Conservation (phyloP, 2,888 invertebrate species). For the Pherbina coryleti region DNA sequence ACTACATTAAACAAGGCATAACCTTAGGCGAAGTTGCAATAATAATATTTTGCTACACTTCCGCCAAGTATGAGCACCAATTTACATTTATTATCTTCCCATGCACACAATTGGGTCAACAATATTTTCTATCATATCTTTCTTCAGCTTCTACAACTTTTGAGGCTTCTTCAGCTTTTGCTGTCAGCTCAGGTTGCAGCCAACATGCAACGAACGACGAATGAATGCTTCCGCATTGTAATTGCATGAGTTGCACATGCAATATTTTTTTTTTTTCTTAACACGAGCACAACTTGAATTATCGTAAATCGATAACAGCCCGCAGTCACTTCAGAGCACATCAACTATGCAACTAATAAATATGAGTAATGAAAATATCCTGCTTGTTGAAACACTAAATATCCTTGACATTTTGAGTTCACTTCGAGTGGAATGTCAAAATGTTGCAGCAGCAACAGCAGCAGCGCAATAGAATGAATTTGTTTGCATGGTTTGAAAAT, state of each 20-base stretch:
- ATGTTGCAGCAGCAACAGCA: neutral
- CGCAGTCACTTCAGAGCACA: no score
- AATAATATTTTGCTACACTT: neutral
- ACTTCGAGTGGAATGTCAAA: neutral
- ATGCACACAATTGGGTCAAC: neutral
- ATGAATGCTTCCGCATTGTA: neutral
- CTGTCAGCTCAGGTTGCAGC: neutral
- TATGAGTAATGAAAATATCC: neutral
- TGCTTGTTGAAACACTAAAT: neutral
- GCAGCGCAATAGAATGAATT: neutral
- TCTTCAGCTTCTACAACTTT: neutral
- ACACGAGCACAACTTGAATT: neutral
- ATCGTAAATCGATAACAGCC: neutral
- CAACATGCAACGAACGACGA: neutral
- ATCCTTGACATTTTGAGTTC: slow-evolving; percentile 1
- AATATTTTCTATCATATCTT: neutral
- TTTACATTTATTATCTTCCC: no score
- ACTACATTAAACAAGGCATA: no score
- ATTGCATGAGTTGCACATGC: neutral
- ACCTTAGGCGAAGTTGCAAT: neutral
- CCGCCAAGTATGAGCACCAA: neutral
- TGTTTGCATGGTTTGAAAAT: neutral
- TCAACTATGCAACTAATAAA: no score
- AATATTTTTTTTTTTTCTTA: neutral
- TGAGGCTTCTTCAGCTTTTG: neutral